phyloP scores from a whole-genome alignment of 2,888 invertebrate species.

The Ditula angustiorana region DNA sequence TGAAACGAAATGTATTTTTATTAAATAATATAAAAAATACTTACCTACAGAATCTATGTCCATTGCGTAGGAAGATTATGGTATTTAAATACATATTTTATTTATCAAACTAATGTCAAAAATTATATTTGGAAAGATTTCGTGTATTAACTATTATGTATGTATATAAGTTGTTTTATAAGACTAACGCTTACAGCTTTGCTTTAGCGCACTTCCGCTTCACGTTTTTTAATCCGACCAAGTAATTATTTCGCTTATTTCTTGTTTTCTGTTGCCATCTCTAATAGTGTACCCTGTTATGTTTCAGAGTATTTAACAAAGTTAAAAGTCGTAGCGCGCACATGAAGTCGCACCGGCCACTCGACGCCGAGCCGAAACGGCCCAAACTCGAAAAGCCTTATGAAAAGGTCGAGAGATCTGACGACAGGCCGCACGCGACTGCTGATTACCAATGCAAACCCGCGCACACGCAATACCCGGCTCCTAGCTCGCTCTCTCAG shows the following conservation, averaged over 20 bases:
- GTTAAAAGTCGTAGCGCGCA: slow-evolving; percentile 99
- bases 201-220: slow-evolving; percentile 64
- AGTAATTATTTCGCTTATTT: slow-evolving; percentile 56
- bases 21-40: slow-evolving; percentile 57
- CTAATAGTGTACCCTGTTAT: slow-evolving; percentile 80
- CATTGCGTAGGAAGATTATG: slow-evolving; percentile 62
- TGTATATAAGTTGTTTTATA: slow-evolving; percentile 64
- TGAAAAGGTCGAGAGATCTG: slow-evolving; percentile 84
- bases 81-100: slow-evolving; percentile 58
- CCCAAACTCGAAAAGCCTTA: slow-evolving; percentile 87
- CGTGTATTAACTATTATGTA: slow-evolving; percentile 69
- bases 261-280: slow-evolving; percentile 70
- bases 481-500: slow-evolving; percentile 21
- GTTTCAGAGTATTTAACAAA: slow-evolving; percentile 97
- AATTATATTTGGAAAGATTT: slow-evolving; percentile 61
- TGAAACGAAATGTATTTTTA: slow-evolving; percentile 63
- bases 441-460: slow-evolving; percentile 76
- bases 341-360: slow-evolving; percentile 99
- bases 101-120: slow-evolving; percentile 66
- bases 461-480: slow-evolving; percentile 41
- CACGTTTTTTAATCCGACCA: slow-evolving; percentile 45
- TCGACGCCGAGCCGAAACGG: slow-evolving; percentile 92
- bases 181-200: slow-evolving; percentile 71
- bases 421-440: slow-evolving; percentile 76
- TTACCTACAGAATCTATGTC: slow-evolving; percentile 63